Evolutionary conservation across 2,888 invertebrate species (phyloP), one percentile per base, ranked within the genome.

Genomic region (Hololepta plana): DNA sequence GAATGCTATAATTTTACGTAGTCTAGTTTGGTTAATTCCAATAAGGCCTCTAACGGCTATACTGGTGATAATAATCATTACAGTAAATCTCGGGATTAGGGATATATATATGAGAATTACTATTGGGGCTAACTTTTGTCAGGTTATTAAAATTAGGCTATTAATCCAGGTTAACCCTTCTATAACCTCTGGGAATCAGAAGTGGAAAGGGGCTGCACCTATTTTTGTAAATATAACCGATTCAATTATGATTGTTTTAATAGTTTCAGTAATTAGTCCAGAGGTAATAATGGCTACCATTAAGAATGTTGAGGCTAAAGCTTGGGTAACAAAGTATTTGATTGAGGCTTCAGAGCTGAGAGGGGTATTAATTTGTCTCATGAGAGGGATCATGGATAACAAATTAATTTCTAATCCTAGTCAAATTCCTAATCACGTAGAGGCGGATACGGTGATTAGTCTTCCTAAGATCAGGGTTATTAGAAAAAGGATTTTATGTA

Each of bases 111-210:
- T n/a, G n/a, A n/a, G n/a, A n/a, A 67, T 37, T 47, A 64, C 56
- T 55, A 69, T 50, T 2, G 68, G 68, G 17, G 63, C 57, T 55
- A 68, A 60, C 65, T 70, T 70, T 67, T 70, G 69, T 57, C 66
- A 67, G 1, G 64, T 64, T 53, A 66, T 53, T 55, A 67, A 46
- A 43, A 67, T 51, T 42, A 66, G 48, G 32, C 52, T 46, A 51
- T 63, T 67, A 35, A 57, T 46, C 65, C 67, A 69, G 14, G 47
- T 51, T 55, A 67, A 38, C 2, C 64, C 64, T 55, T 64, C 63
- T 39, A 64, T 57, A 44, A 69, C 55, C 53, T 59, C 60, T 1
- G 64, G 64, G 12, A 64, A 67, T 60, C 67, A 69, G 41, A 62
- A 62, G 49, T 67, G 64, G 26, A 69, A 64, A 0, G 67, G 67